phyloP scores from a whole-genome alignment of 2,113 vertebrate genomes.

The Edolisoma coerulescens region DNA sequence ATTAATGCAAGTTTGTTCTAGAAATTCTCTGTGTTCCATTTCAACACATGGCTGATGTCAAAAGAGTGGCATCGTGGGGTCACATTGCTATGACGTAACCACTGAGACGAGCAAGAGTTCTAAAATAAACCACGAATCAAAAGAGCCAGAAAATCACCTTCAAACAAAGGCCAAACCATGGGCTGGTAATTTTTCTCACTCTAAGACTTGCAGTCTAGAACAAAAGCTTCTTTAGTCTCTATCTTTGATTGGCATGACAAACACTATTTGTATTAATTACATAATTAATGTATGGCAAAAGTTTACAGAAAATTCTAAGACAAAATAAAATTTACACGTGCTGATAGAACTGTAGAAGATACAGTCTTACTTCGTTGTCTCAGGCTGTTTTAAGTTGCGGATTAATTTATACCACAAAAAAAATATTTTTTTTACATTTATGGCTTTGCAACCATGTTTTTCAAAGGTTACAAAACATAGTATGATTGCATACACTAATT shows the following conservation, averaged over 20 bases:
- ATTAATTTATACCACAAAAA: neutral
- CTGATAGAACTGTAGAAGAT: neutral
- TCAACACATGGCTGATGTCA: neutral
- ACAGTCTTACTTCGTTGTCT: neutral
- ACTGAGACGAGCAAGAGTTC: neutral
- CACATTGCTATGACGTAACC: neutral
- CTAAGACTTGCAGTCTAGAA: neutral
- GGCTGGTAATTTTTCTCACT: neutral
- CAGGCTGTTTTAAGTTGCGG: neutral
- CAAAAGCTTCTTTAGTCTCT: neutral
- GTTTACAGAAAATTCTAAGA: neutral
- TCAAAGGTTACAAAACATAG: neutral
- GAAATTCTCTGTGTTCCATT: neutral
- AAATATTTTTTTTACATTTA: neutral
- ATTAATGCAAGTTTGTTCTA: neutral
- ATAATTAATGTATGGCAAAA: neutral
- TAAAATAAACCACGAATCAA: neutral
- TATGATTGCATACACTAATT: neutral
- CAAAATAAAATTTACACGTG: neutral
- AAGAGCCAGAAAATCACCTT: neutral
- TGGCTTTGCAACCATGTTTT: neutral
- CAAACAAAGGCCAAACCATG: neutral
- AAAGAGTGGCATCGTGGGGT: neutral
- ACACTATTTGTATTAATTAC: neutral
- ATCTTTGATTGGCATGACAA: neutral